Evolutionary conservation across 2,113 vertebrate species (phyloP), one percentile per base, ranked within the genome.

Genomic region (Solea solea): DNA sequence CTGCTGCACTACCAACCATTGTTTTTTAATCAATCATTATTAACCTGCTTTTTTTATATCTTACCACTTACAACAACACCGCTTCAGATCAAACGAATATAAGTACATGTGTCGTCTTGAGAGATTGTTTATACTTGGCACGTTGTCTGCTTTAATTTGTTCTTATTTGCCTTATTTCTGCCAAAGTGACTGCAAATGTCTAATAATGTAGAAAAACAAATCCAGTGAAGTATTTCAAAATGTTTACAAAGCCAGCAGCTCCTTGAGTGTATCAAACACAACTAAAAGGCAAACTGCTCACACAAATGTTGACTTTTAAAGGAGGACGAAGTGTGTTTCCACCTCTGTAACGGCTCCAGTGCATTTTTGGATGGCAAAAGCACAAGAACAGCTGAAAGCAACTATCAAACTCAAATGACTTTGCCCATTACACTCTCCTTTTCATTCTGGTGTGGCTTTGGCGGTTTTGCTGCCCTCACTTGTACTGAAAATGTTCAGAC

Each of bases 351-450:
- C 44, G 70, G 48, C 21, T 67, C 50, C 41, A 34, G 12, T 21
- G 66, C 40, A 27, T 50, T 25, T 50, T 25, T 52, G 42, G 52
- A 45, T 72, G 69, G 49, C 55, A 57, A 60, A 52, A 48, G 34
- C 68, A 53, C 12, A 41, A 9, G 34, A 76, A 65, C 80, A 81
- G 80, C 78, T 84, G 78, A 85, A 78, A 79, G 62, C 81, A 86
- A 79, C 74, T 80, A 81, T 78, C 56, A 65, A 12, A 78, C 60
- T 75, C 25, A 49, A 76, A 70, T 65, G 44, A 64, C 69, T 84
- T 53, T 64, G 54, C 62, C 62, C 72, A 69, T 75, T 73, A 46
- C 67, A 57, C 64, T 67, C 74, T 78, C 58, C 41, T 67, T 67
- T 79, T 78, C 64, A 78, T 65, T 74, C 41, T 52, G 46, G 27